Percentiles rank a stretch among this genome's conserved stretches.
Conservation (phyloP, 2,113 vertebrate species). For the pig (Sus scrofa) region DNA sequence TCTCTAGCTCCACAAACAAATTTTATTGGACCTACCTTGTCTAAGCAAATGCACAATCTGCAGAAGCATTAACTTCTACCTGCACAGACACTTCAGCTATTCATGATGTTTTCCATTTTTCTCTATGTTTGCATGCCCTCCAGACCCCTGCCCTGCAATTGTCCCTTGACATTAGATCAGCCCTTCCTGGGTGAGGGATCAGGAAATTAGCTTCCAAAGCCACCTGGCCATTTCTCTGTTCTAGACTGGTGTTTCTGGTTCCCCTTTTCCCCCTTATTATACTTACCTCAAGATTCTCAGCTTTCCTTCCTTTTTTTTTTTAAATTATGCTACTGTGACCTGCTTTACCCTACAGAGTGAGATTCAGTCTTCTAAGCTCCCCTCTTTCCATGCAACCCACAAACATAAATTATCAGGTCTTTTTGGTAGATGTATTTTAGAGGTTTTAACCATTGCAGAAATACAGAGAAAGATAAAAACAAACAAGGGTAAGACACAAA, state of each 20-base stretch:
- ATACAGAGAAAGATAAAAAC: not conserved
- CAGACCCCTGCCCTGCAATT: no score
- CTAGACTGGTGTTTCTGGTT: not conserved
- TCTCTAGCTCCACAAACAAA: not conserved
- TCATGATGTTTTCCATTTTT: not conserved
- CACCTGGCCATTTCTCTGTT: not conserved
- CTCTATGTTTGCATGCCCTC: not conserved
- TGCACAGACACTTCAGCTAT: not conserved
- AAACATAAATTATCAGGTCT: not conserved
- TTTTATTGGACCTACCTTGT: not conserved
- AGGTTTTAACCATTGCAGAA: slow-evolving; percentile 22
- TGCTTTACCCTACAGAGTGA: not conserved
- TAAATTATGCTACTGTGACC: not conserved
- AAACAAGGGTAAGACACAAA: not conserved
- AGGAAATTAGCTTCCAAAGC: not conserved
- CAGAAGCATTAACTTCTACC: not conserved
- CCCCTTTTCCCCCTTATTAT: not conserved
- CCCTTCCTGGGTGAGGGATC: not conserved
- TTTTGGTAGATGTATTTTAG: not conserved
- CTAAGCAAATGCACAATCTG: not conserved
- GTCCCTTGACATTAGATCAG: not conserved
- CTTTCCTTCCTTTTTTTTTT: not conserved
- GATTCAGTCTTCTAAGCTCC: not conserved
- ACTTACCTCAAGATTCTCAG: not conserved
- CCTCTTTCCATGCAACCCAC: not conserved